Conservation (phyloP, 2,113 vertebrate genomes). For the Ascaphus truei region DNA sequence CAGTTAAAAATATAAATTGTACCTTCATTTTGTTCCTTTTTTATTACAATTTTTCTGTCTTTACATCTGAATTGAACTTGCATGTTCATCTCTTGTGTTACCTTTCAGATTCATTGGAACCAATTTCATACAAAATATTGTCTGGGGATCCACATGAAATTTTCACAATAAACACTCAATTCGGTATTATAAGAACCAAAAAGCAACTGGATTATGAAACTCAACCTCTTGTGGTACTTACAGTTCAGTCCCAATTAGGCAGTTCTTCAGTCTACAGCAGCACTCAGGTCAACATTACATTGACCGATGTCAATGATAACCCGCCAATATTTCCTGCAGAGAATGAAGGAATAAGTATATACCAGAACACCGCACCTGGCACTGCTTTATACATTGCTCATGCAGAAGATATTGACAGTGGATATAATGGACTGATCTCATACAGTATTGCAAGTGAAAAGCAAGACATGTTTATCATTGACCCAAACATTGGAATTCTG, state of each 20-base stretch:
- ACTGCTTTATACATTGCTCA: conserved; percentile 77
- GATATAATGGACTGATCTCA: conserved; percentile 68
- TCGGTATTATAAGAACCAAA: conserved; percentile 72
- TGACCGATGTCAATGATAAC: conserved; percentile 84
- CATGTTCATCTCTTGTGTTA: neutral
- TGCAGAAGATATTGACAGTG: conserved; percentile 81
- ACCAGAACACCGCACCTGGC: conserved; percentile 62
- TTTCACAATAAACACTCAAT: conserved; percentile 71
- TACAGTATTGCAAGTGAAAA: conserved; percentile 60
- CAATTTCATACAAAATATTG: conserved; percentile 75
- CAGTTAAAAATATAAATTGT: no score
- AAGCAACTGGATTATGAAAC: conserved; percentile 75
- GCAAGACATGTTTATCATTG: conserved; percentile 61
- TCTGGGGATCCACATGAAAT: conserved; percentile 74
- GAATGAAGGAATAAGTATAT: conserved; percentile 59
- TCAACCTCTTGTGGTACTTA: conserved; percentile 65
- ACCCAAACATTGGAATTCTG: conserved; percentile 65
- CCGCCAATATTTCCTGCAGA: conserved; percentile 63
- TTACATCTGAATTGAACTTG: neutral
- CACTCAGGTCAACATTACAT: conserved; percentile 75
- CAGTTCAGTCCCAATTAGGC: conserved; percentile 70
- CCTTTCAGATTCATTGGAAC: conserved; percentile 66
- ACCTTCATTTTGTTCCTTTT: neutral
- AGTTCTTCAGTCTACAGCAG: conserved; percentile 64
- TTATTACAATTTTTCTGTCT: neutral